A percentile compares a stretch with the other conserved stretches of the same genome.
Evolutionary conservation across 1,140 invertebrate species (phyloP).

Genomic region (Caerostris extrusa): DNA sequence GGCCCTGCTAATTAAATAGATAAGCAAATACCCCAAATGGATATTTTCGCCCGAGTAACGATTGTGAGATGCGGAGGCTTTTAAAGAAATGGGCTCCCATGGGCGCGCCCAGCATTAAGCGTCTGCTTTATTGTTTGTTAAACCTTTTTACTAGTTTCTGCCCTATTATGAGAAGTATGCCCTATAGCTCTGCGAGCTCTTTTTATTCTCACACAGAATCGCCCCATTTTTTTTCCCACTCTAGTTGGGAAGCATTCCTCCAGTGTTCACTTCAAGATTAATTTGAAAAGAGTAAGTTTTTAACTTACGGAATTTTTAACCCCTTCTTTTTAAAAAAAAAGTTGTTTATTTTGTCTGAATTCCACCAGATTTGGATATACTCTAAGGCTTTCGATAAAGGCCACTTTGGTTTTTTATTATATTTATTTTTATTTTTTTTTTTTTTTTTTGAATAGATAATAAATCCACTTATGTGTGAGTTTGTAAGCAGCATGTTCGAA

Average conservation of each 20-base stretch:
- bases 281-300: constrained; percentile 40
- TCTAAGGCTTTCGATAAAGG: no score
- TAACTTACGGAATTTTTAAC: not conserved
- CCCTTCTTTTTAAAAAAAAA: not conserved
- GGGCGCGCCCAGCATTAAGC: constrained; percentile 58
- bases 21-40: constrained; percentile 75
- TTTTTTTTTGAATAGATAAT: no score
- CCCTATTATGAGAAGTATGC: constrained; percentile 61
- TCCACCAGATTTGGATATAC: not conserved
- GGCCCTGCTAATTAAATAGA: constrained; percentile 76
- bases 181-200: not conserved
- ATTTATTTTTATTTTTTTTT: no score
- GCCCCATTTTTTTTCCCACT: not conserved
- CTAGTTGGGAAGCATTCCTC: not conserved
- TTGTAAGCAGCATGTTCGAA: no score
- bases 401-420: no score
- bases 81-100: constrained; percentile 65
- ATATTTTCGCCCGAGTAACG: constrained; percentile 72
- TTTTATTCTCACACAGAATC: not conserved
- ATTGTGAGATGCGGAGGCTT: constrained; percentile 63
- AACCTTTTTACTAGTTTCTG: constrained; percentile 60
- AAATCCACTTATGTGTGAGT: no score
- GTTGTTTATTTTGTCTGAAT: not conserved
- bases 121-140: constrained; percentile 73
- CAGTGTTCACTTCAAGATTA: constrained; percentile 17